Evolutionary conservation across 2,888 invertebrate species (phyloP).

Genomic region (Alentia gelatinosa): DNA sequence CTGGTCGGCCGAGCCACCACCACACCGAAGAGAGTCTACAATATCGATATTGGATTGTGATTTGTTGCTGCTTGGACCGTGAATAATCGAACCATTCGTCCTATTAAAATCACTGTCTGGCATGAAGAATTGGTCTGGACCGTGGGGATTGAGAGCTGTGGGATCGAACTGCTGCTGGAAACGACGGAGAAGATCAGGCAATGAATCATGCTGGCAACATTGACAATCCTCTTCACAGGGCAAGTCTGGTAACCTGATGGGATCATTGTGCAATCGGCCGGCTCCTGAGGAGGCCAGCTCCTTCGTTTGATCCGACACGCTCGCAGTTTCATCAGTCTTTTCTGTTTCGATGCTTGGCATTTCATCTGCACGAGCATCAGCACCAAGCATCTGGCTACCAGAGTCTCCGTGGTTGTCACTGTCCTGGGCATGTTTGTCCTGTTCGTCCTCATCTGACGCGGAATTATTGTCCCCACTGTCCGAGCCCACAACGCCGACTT

Average conservation of each 20-base stretch:
- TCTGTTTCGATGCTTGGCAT: conserved; percentile 50
- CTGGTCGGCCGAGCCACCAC: conserved; percentile 24
- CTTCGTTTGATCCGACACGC: conserved; percentile 26
- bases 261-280: background rate
- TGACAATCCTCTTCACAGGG: conserved; percentile 55
- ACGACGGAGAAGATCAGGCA: conserved; percentile 50
- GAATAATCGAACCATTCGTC: conserved; percentile 33
- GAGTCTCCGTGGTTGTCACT: conserved; percentile 45
- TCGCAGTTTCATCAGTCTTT: conserved; percentile 48
- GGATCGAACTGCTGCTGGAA: conserved; percentile 46
- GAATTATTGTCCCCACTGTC: background rate
- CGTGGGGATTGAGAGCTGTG: background rate
- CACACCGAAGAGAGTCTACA: conserved; percentile 24
- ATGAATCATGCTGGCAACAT: conserved; percentile 54
- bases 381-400: conserved; percentile 37
- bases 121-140: conserved; percentile 38
- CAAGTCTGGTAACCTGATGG: conserved; percentile 50
- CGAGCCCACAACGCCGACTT: background rate
- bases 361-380: conserved; percentile 37
- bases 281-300: conserved; percentile 41
- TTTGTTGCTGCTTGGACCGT: conserved; percentile 42
- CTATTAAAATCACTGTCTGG: conserved; percentile 8
- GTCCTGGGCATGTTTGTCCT: conserved; percentile 49
- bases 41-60: background rate
- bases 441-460: conserved; percentile 38